Evolutionary conservation across 2,797 vertebrate species (phyloP), one percentile per base, ranked within the genome.

Genomic region (Sebastes aleutianus): DNA sequence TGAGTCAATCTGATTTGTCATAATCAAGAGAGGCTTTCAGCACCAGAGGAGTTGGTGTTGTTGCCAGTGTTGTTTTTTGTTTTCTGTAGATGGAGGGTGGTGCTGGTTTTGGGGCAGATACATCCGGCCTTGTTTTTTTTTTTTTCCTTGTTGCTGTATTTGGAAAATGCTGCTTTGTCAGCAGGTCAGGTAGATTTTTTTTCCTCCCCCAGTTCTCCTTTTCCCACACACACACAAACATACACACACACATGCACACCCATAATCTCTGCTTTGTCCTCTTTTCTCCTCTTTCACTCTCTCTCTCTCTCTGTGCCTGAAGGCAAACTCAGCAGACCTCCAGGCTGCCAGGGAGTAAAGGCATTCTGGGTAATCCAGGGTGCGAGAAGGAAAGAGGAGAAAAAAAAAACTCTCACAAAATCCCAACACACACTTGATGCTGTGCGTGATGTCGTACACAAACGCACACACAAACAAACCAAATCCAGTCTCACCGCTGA

Each of bases 261-360:
- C 72, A 74, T 88, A 88, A 86, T 85, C 84, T 89, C 67, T 79
- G 71, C 87, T 90, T 92, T 89, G 87, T 90, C 84, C 90, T 91
- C 84, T 71, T 87, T 87, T 85, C 74, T 81, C 74, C 73, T 78
- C 73, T 77, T 61, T 75, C 16, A 3, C 57, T 5, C 74, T 76
- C 64, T 31, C n/a, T 79, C 43, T 54, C 47, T 36, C 65, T 73
- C 78, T 72, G 70, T 81, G 79, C 24, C 56, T 82, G 75, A 91
- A 90, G 84, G 89, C 91, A 90, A 88, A 93, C 92, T 94, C 91
- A 94, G 92, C 93, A 94, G 91, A 93, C 92, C 91, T 93, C 78
- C 89, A 87, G 86, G 91, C 92, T 93, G 88, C 89, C 81, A 88
- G 71, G 67, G 78, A 85, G 85, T 58, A 78, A 81, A 93, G 78